These are phyloP conservation scores for Spinus olivaceus DNA, from an alignment of 2,797 vertebrate species.

Conservation along the genomic window DNA sequence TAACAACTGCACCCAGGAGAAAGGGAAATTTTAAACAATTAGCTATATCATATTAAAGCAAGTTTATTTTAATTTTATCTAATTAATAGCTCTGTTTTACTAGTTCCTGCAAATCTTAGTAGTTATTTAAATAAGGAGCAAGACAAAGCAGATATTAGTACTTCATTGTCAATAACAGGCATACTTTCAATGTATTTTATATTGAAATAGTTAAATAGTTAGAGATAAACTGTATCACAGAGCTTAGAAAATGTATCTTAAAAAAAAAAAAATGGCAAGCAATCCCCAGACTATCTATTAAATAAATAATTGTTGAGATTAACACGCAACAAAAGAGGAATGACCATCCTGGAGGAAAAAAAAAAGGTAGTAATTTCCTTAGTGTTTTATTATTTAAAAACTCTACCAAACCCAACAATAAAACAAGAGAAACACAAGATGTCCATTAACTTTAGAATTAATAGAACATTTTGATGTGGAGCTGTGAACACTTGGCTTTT, in stretches of 20 bases:
- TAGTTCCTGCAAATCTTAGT: not conserved
- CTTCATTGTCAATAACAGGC: not conserved
- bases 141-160: not conserved
- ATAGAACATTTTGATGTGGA: not conserved
- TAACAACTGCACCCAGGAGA: not conserved
- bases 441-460: not conserved
- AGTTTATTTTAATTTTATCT: not conserved
- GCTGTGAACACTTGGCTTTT: not conserved
- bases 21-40: not conserved
- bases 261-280: not conserved
- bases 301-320: not conserved
- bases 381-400: not conserved
- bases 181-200: not conserved
- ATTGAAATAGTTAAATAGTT: not conserved
- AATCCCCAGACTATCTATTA: not conserved
- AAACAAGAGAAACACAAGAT: not conserved
- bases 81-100: not conserved
- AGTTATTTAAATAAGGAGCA: not conserved
- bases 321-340: not conserved
- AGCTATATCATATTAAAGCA: not conserved
- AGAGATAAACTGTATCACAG: not conserved
- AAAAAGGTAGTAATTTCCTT: not conserved
- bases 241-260: not conserved
- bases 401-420: accelerated
- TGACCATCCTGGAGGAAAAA: accelerated